Conservation (phyloP, 2,888 invertebrate species). For the Andrena praecox region DNA sequence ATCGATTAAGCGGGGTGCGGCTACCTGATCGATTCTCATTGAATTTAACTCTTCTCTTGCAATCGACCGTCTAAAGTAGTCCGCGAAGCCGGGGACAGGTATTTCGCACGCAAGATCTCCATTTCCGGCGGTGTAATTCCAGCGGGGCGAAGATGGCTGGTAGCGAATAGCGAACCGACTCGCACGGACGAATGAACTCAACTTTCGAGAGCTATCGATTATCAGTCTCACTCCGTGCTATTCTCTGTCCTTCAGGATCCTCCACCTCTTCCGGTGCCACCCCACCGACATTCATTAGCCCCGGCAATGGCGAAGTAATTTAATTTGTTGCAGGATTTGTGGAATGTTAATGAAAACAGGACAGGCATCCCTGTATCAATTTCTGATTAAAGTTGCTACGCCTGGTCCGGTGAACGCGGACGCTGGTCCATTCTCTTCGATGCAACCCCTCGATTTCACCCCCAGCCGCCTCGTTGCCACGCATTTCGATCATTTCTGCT, state of each 20-base stretch:
- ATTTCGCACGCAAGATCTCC: slow-evolving; percentile 47
- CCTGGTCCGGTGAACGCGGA: slow-evolving; percentile 26
- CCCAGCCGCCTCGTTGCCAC: neutral
- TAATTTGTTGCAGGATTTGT: slow-evolving; percentile 83
- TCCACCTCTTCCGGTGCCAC: slow-evolving; percentile 58
- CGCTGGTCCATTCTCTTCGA: slow-evolving; percentile 31
- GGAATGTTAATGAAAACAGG: slow-evolving; percentile 84
- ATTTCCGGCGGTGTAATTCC: slow-evolving; percentile 38
- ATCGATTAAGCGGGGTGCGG: no score
- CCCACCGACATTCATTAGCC: slow-evolving; percentile 80
- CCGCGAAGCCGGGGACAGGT: slow-evolving; percentile 18
- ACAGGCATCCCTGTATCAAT: slow-evolving; percentile 75
- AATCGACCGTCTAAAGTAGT: neutral
- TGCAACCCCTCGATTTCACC: neutral
- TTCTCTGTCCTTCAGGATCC: slow-evolving; percentile 55
- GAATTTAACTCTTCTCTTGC: neutral
- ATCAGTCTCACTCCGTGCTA: slow-evolving; percentile 66
- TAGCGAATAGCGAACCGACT: slow-evolving; percentile 53
- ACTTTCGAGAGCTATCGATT: slow-evolving; percentile 77
- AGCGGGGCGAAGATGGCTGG: slow-evolving; percentile 49
- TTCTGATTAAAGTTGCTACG: slow-evolving; percentile 77
- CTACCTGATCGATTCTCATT: neutral
- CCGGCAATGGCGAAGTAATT: slow-evolving; percentile 82
- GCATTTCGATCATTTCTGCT: neutral
- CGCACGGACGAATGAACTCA: slow-evolving; percentile 66